Conservation (phyloP, 2,888 invertebrate genomes). For the Tiliacea aurago region DNA sequence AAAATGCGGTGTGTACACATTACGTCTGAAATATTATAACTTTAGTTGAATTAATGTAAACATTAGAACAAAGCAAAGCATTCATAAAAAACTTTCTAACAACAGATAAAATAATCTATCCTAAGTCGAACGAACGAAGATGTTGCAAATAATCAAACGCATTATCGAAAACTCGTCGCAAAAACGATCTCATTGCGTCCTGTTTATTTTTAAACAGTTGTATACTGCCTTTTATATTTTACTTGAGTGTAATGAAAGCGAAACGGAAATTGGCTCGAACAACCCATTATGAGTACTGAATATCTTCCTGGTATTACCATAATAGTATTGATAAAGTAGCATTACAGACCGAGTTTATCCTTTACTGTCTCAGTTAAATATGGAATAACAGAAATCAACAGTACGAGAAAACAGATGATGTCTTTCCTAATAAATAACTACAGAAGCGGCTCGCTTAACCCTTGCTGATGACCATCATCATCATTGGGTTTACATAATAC, state of each 20-base stretch:
- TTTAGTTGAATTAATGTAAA: neutral
- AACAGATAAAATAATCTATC: conserved; percentile 29
- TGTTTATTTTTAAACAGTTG: conserved; percentile 40
- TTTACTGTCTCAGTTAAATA: neutral
- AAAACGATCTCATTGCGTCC: conserved; percentile 28
- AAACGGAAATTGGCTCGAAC: conserved; percentile 17
- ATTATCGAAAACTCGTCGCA: conserved; percentile 54
- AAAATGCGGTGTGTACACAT: too few relatives aligned
- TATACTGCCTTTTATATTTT: conserved; percentile 14
- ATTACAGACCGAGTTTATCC: neutral
- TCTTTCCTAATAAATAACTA: conserved; percentile 26
- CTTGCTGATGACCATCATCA: conserved; percentile 32
- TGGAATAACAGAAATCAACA: conserved; percentile 9
- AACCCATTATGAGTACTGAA: neutral
- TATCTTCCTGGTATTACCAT: neutral
- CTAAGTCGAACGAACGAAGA: conserved; percentile 51
- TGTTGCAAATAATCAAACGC: conserved; percentile 68
- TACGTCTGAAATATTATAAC: neutral
- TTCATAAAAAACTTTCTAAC: conserved; percentile 13
- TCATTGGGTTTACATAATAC: too few relatives aligned
- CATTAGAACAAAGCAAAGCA: conserved; percentile 6
- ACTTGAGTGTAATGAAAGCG: neutral
- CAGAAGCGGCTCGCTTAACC: conserved; percentile 18
- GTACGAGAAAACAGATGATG: neutral
- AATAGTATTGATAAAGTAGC: neutral